Conservation (phyloP, 2,113 vertebrate species). For the Cebidichthys violaceus region DNA sequence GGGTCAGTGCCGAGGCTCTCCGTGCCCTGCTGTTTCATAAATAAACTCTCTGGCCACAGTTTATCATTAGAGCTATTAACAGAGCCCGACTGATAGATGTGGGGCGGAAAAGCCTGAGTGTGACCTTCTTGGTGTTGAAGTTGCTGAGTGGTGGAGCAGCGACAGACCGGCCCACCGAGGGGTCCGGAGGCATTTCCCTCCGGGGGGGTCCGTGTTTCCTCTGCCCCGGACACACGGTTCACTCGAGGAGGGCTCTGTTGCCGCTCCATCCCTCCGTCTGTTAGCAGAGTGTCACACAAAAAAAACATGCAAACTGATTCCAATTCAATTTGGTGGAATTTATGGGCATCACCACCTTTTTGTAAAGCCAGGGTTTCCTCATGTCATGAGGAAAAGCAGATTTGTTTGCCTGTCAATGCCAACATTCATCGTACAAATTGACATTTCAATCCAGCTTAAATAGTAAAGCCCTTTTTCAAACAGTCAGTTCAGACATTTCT, state of each 20-base stretch:
- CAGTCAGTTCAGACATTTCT: neutral
- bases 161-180: constrained; percentile 22
- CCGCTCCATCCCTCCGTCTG: neutral
- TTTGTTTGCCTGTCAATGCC: no score
- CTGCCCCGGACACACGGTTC: neutral
- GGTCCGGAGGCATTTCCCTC: neutral
- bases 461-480: no score
- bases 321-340: neutral
- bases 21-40: constrained; percentile 34
- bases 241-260: neutral
- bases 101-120: constrained; percentile 13
- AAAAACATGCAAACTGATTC: neutral
- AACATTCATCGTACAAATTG: no score
- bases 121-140: constrained; percentile 29
- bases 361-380: neutral
- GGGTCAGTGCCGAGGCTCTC: constrained; percentile 8
- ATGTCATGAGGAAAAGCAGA: no score
- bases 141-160: constrained; percentile 10
- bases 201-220: neutral
- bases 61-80: constrained; percentile 43
- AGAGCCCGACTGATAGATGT: constrained; percentile 25
- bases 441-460: no score
- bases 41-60: constrained; percentile 46
- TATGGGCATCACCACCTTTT: neutral
- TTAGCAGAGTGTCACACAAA: neutral